Evolutionary conservation across 2,113 vertebrate genomes (phyloP).

Genomic region (Epinephelus moara): DNA sequence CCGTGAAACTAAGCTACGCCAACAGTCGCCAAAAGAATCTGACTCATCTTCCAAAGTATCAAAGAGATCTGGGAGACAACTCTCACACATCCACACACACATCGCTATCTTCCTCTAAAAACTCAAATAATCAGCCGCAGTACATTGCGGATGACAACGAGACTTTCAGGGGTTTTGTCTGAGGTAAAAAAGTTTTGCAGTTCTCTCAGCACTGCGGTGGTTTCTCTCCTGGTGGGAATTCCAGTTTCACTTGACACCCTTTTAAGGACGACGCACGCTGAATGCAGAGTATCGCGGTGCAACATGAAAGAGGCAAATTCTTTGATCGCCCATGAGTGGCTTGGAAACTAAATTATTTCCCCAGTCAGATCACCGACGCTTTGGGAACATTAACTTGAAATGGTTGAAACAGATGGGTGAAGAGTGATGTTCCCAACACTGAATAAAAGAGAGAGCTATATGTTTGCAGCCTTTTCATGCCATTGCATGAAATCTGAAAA

Average conservation of each 20-base stretch:
- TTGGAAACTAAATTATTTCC: conserved; percentile 37
- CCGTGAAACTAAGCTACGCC: conserved; percentile 18
- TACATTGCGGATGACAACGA: neutral
- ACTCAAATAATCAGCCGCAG: neutral
- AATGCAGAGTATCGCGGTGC: conserved; percentile 36
- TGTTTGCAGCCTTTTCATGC: neutral
- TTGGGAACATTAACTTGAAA: conserved; percentile 26
- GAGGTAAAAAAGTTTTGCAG: conserved; percentile 27
- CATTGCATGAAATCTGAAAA: neutral
- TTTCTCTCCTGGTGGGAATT: conserved; percentile 31
- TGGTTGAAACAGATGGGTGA: conserved; percentile 8
- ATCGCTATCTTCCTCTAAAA: conserved; percentile 3
- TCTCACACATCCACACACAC: neutral
- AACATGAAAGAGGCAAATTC: conserved; percentile 48
- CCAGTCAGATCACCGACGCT: conserved; percentile 28
- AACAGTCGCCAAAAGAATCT: conserved; percentile 26
- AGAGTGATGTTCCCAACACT: neutral
- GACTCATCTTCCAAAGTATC: conserved; percentile 34
- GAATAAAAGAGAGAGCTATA: neutral
- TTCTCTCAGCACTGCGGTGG: neutral
- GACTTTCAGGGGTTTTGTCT: conserved; percentile 16
- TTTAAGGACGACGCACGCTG: neutral
- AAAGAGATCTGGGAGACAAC: conserved; percentile 40
- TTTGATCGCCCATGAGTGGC: conserved; percentile 46
- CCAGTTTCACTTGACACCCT: conserved; percentile 22